Evolutionary conservation across 1,140 invertebrate species (phyloP), one percentile per base, ranked within the genome.

Genomic region (Lordiphosa collinella): DNA sequence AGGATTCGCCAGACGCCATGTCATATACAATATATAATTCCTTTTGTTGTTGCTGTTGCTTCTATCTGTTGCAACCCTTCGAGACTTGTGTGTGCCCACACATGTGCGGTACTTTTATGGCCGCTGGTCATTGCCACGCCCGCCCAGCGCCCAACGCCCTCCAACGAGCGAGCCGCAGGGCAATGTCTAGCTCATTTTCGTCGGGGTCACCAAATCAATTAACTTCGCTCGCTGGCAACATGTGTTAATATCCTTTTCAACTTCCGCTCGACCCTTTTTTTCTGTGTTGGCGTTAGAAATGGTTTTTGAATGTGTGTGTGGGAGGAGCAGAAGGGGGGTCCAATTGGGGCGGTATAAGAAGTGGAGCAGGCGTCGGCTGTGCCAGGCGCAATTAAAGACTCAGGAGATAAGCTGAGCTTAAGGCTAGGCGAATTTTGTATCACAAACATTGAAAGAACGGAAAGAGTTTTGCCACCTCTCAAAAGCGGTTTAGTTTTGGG

Each of bases 201-300:
- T 73, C 58, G 68, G 76, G 68, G 65, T 60, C 76, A 82, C 66
- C 79, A 80, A 82, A 85, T 86, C 82, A 86, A 86, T 86, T 86
- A 86, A 67, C 72, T 72, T 66, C 48, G 61, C 63, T 66, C 51
- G 64, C 69, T 72, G 69, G 61, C 70, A 82, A 80, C 76, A 86
- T 86, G 82, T 86, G 82, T 86, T 86, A 86, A 86, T 86, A 82
- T 86, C 82, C 82, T 84, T 62, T 86, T 57, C 82, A 74, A 85
- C 57, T 76, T 57, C 71, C 54, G 53, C 50, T 55, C 51, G 22
- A 25, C 22, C 22, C 22, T 25, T 25, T 25, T 25, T 25, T 25
- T 25, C 6, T 5, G 22, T 5, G 22, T 25, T 25, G 22, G 22
- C 22, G 22, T 25, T 52, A 49, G 43, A 47, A 64, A 65, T 53